phyloP scores from a whole-genome alignment of 1,140 invertebrate species.

The Vanessa tameamea region DNA sequence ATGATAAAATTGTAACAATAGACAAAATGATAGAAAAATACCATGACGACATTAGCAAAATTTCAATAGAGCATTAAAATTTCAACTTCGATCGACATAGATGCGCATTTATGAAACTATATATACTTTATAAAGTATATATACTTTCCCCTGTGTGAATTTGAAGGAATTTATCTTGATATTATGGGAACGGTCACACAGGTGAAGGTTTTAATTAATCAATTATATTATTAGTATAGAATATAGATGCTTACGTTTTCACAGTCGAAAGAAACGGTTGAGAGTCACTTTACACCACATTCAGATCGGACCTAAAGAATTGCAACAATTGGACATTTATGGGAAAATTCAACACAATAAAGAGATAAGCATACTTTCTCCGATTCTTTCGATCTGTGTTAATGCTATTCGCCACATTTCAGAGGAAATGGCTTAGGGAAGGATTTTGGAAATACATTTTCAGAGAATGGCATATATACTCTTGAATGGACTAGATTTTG shows the following conservation, averaged over 20 bases:
- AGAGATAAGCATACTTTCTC: background rate
- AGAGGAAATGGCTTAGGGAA: too few species aligned
- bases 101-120: slow-evolving; percentile 20
- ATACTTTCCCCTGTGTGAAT: background rate
- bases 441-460: background rate
- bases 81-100: background rate
- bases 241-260: too few species aligned
- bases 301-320: too few species aligned
- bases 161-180: too few species aligned
- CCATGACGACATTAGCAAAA: too few species aligned
- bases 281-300: too few species aligned
- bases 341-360: background rate
- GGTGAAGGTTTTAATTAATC: background rate
- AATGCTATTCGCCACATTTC: background rate
- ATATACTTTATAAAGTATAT: too few species aligned
- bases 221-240: too few species aligned
- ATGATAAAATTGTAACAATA: too few species aligned
- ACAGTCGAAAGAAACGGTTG: too few species aligned
- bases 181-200: background rate
- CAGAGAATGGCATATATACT: background rate
- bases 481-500: too few species aligned
- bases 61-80: background rate
- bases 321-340: background rate
- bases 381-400: background rate
- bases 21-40: background rate